Evolutionary conservation across 2,797 vertebrate genomes (phyloP).

Genomic region (Tokudaia muenninki): DNA sequence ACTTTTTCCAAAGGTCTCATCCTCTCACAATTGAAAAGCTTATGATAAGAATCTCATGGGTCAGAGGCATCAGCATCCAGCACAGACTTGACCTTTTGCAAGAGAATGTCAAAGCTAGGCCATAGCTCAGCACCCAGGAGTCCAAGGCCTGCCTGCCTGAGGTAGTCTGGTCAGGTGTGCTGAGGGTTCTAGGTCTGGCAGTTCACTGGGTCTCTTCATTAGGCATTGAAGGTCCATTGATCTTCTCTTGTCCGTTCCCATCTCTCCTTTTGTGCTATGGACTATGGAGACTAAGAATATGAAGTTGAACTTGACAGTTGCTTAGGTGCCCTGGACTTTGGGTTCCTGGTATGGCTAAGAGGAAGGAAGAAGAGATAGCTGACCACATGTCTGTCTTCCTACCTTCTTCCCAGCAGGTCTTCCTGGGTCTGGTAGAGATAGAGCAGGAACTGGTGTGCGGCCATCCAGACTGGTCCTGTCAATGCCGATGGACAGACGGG

Average conservation of each 20-base stretch:
- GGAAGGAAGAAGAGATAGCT: neutral
- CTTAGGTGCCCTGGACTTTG: neutral
- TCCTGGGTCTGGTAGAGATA: neutral
- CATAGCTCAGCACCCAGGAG: neutral
- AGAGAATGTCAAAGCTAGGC: neutral
- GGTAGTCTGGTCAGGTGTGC: neutral
- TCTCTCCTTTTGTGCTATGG: neutral
- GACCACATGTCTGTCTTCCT: fast-evolving
- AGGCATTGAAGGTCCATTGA: neutral
- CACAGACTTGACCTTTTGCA: neutral
- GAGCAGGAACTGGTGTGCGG: neutral
- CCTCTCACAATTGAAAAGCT: neutral
- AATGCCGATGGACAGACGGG: too few species aligned
- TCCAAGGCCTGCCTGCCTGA: neutral
- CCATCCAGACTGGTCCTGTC: too few species aligned
- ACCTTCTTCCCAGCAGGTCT: neutral
- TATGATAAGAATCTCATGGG: neutral
- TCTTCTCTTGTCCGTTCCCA: neutral
- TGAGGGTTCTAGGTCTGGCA: neutral
- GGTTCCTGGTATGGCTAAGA: neutral
- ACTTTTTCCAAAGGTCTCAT: neutral
- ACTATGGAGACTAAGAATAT: fast-evolving
- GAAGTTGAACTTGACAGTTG: neutral
- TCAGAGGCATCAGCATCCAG: neutral
- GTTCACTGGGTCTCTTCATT: neutral